Conservation (phyloP, 2,888 invertebrate species). For the Nowickia ferox region DNA sequence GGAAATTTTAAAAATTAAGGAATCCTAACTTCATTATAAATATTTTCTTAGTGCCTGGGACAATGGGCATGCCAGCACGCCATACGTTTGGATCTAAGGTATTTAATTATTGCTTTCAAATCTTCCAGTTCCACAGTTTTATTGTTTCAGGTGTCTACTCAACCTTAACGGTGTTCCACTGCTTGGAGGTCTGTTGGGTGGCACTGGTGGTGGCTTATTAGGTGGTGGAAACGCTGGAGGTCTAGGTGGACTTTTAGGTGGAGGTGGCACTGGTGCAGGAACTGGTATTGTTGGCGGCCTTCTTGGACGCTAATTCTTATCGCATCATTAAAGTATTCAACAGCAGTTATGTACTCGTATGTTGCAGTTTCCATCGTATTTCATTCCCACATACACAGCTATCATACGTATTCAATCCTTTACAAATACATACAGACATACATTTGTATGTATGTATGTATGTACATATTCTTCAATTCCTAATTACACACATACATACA, state of each 20-base stretch:
- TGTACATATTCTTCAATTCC: background rate
- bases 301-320: conserved; percentile 57
- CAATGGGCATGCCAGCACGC: conserved; percentile 68
- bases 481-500: no score
- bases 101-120: background rate
- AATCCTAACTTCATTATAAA: background rate
- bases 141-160: conserved; percentile 61
- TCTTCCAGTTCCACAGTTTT: background rate
- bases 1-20: no score
- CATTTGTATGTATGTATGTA: background rate
- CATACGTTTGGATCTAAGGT: conserved; percentile 72
- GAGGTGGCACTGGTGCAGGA: conserved; percentile 23
- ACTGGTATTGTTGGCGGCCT: conserved; percentile 62
- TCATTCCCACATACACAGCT: background rate
- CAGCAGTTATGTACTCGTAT: background rate
- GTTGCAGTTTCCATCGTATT: background rate
- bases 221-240: conserved; percentile 55
- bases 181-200: conserved; percentile 65
- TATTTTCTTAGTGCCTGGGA: conserved; percentile 57
- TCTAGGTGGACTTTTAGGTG: conserved; percentile 36
- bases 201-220: conserved; percentile 39
- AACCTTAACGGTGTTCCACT: conserved; percentile 69
- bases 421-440: background rate
- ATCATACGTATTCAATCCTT: background rate
- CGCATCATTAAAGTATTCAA: background rate